Percentiles rank a stretch among this genome's conserved stretches.
phyloP scores from a whole-genome alignment of 2,888 invertebrate genomes.

The Drosophila mayaguana region DNA sequence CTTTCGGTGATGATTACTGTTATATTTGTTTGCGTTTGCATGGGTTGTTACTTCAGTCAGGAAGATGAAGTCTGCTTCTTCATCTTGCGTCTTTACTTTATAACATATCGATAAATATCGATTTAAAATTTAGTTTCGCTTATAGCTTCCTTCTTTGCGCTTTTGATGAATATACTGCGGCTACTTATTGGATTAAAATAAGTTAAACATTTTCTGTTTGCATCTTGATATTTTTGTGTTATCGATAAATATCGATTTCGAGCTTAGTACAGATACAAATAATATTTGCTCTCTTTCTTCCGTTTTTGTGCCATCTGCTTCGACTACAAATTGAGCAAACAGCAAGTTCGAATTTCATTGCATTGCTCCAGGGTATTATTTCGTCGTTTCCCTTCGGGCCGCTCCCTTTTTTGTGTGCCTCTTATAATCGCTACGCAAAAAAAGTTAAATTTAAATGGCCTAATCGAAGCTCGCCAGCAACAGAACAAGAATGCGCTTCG shows the following conservation, averaged over 20 bases:
- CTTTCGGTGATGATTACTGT: not conserved
- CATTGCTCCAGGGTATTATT: not conserved
- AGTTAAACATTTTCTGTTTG: not conserved
- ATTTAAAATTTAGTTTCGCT: too few relatives aligned
- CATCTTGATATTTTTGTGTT: not conserved
- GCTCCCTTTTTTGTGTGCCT: not conserved
- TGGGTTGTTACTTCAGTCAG: too few relatives aligned
- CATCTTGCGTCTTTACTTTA: not conserved
- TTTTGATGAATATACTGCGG: too few relatives aligned
- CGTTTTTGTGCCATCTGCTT: too few relatives aligned
- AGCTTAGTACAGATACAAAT: too few relatives aligned
- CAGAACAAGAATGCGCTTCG: constrained; percentile 36
- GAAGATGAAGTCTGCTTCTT: too few relatives aligned
- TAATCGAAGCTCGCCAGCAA: constrained; percentile 46
- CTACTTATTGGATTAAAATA: too few relatives aligned
- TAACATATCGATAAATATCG: not conserved
- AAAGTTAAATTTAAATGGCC: constrained; percentile 57
- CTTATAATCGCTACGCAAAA: constrained; percentile 21
- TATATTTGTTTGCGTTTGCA: not conserved
- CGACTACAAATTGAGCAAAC: too few relatives aligned
- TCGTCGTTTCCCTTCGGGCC: not conserved
- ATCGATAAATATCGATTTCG: not conserved
- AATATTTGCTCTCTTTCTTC: too few relatives aligned
- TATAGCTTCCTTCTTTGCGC: too few relatives aligned
- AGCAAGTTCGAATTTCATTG: not conserved